A percentile compares a stretch with the other conserved stretches of the same genome.
Conservation (phyloP, 2,888 invertebrate species). For the Mythimna lalbum region DNA sequence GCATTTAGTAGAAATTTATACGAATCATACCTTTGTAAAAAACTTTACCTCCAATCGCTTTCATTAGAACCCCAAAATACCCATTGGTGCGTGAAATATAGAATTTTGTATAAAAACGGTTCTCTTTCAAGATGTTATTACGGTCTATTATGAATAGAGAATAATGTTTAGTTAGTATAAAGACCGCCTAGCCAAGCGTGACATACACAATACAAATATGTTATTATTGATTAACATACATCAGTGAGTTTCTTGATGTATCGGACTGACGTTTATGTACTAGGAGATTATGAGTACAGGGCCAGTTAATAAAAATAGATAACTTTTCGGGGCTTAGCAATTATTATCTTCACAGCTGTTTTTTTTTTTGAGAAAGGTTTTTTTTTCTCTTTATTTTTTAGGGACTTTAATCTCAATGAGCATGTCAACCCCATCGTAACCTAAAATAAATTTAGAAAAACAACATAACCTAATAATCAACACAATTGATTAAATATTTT, state of each 20-base stretch:
- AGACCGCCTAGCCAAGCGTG: constrained; percentile 46
- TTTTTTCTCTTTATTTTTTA: too few species aligned
- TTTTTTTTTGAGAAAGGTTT: too few species aligned
- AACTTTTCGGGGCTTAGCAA: neutral
- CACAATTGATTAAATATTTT: too few species aligned
- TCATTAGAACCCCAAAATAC: constrained; percentile 62
- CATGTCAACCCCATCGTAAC: too few species aligned
- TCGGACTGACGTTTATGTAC: constrained; percentile 54
- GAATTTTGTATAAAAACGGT: constrained; percentile 79
- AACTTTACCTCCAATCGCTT: constrained; percentile 57
- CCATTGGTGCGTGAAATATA: constrained; percentile 76
- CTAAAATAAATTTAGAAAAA: too few species aligned
- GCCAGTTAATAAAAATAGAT: neutral
- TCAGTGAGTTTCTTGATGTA: constrained; percentile 42
- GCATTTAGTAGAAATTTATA: too few species aligned
- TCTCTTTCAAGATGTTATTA: constrained; percentile 74
- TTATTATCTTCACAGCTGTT: neutral
- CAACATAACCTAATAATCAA: too few species aligned
- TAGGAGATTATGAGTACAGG: neutral
- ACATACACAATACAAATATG: constrained; percentile 53
- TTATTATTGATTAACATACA: constrained; percentile 53
- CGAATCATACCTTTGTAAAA: too few species aligned
- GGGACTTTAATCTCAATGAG: too few species aligned
- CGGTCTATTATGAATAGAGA: constrained; percentile 70
- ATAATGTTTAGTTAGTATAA: constrained; percentile 78